A percentile compares a stretch with the other conserved stretches of the same genome.
Conservation (phyloP, 2,888 invertebrate genomes). For the Caenorhabditis sp. region DNA sequence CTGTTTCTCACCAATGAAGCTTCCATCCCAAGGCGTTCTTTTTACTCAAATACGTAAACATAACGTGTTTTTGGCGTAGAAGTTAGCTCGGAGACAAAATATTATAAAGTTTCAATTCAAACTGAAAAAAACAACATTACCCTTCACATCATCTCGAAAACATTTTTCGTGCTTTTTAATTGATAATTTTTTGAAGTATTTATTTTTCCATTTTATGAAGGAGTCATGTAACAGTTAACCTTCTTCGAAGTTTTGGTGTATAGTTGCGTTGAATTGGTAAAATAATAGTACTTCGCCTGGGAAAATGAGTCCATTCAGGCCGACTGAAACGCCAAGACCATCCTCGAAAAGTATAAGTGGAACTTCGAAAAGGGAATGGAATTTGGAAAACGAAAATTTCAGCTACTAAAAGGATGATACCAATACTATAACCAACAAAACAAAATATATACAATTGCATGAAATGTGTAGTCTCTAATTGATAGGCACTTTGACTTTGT, state of each 20-base stretch:
- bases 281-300: slow-evolving; percentile 31
- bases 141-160: too few species aligned
- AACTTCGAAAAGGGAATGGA: slow-evolving; percentile 13
- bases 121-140: too few species aligned
- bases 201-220: not conserved
- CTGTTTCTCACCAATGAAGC: too few species aligned
- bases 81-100: too few species aligned
- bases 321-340: slow-evolving; percentile 31
- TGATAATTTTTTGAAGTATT: too few species aligned
- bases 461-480: slow-evolving; percentile 32
- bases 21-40: too few species aligned
- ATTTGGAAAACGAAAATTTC: slow-evolving; percentile 21
- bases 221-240: slow-evolving; percentile 17
- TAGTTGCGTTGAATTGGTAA: slow-evolving; percentile 24
- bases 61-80: too few species aligned
- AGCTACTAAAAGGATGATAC: slow-evolving; percentile 7
- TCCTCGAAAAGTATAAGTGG: slow-evolving; percentile 20
- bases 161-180: too few species aligned
- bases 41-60: too few species aligned
- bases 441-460: slow-evolving; percentile 34
- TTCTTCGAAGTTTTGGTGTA: slow-evolving; percentile 18
- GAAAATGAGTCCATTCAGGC: slow-evolving; percentile 30
- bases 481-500: slow-evolving; percentile 14
- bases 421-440: slow-evolving; percentile 10
- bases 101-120: too few species aligned